Percentiles rank a stretch among this genome's conserved stretches.
Evolutionary conservation across 2,797 vertebrate species (phyloP).

Genomic region (Echeneis naucrates): DNA sequence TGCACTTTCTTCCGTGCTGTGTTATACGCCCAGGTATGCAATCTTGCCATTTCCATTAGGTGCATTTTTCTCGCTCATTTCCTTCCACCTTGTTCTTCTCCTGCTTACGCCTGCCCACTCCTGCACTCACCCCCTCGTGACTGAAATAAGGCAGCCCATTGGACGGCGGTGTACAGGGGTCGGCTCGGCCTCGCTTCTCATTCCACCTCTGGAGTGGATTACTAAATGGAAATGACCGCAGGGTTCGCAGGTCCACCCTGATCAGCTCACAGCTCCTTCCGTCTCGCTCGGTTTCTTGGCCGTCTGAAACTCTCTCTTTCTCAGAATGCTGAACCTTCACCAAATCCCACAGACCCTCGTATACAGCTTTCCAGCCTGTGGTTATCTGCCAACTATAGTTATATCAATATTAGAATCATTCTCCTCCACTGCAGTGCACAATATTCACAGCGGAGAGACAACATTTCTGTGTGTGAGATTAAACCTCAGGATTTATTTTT

Average conservation of each 20-base stretch:
- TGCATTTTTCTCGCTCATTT: constrained; percentile 33
- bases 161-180: constrained; percentile 47
- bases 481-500: constrained; percentile 45
- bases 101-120: constrained; percentile 14
- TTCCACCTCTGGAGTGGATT: constrained; percentile 69
- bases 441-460: constrained; percentile 16
- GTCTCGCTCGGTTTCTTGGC: neutral
- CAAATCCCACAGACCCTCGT: constrained; percentile 26
- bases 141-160: constrained; percentile 27
- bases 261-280: constrained; percentile 53
- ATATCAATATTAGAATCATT: constrained; percentile 50
- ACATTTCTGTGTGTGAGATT: constrained; percentile 26
- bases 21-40: constrained; percentile 28
- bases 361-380: constrained; percentile 5
- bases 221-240: constrained; percentile 73
- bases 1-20: neutral
- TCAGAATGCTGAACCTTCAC: constrained; percentile 27
- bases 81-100: constrained; percentile 31
- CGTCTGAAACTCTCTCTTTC: constrained; percentile 16
- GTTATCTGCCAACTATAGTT: constrained; percentile 29
- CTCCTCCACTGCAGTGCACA: constrained; percentile 12
- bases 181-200: constrained; percentile 57
- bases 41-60: constrained; percentile 31
- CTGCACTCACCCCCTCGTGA: neutral
- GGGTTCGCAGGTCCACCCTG: constrained; percentile 45